Evolutionary conservation across 1,140 invertebrate genomes (phyloP), one percentile per base, ranked within the genome.

Genomic region (Atta texana): DNA sequence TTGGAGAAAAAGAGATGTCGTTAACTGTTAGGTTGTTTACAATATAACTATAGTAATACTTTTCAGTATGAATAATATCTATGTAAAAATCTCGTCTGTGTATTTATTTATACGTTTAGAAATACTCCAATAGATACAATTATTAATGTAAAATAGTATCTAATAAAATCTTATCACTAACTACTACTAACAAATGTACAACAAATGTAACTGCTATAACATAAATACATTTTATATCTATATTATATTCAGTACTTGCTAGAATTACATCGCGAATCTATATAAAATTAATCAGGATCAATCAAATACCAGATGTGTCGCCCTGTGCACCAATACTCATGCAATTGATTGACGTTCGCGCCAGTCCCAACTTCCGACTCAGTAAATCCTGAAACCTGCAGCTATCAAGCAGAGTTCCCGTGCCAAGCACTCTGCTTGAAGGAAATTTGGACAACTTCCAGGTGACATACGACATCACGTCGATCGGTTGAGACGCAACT

Each of bases 381-480:
- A 97, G 92, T 66, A 96, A 93, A 92, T 96, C 96, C 49, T 96
- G 96, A 92, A 97, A 96, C 86, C 96, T 95, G 68, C 96, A 94
- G 21, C 96, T 96, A 87, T 97, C 96, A 16, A 97, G 93, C 89
- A 96, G 95, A 6, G 96, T 97, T 21, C 97, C 97, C 49, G 96
- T 96, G n/a, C 97, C 97, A 85, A 97, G 95, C 8, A 97, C 96
- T 31, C 96, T 94, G 91, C 96, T 95, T 31, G 95, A 93, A 28
- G 96, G 96, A 64, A 97, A 95, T 64, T 96, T 96, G 88, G 96
- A 97, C 64, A 97, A 87, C 91, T 97, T 97, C 96, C 96, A 97
- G 7, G 97, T 95, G 61, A 97, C 96, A 92, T 97, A 97, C 44
- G 96, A 96, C 92, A 97, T 93, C 86, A 97, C 95, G 90, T 97